Base-by-base conservation (phyloP, 2,888 invertebrate genomes). In the Bellardia bayeri region DNA sequence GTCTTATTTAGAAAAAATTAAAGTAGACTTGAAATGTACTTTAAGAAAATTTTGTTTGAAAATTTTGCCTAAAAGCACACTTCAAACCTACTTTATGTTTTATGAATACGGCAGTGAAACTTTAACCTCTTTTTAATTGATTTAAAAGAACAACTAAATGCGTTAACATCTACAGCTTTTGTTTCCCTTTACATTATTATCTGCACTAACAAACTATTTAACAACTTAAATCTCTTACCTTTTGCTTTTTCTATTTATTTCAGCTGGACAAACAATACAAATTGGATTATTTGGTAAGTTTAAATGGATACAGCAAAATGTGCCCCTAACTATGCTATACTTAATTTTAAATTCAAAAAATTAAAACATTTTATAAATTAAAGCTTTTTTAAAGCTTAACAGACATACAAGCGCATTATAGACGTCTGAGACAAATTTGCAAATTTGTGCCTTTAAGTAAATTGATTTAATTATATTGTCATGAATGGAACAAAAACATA, bases 231-330 rank as follows among this genome's bases (percentile, higher is more conserved):
- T 54, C 42, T 54, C 5, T 72, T 76, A n/a, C 58, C 58, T 45
- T 51, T 66, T 58, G 23, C 78, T 85, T 79, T 85, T 45, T 75
- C 78, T 40, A 40, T 8, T 64, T 40, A 58, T 87, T 81, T 63
- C 75, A 92, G 92, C 88, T 92, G 33, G 89, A 90, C 33, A 89
- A 88, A 54, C 80, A 78, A 54, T 85, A 90, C 79, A 74, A 89
- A 56, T 84, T 91, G 84, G 89, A 92, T 54, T 89, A 87, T 87
- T 88, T 92, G 91, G 92, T 92, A 89, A 89, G 90, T 90, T 56
- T 3, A 66, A 63, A 51, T 45, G 11, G 37, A 54, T 83, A 45
- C 11, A 14, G 14, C n/a, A 42, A 51, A 72, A 33, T 14, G 16
- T 30, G 30, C 14, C 5, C 45, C 45, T 33, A 23, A 56, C 3